Base-by-base conservation (phyloP, 2,797 vertebrate genomes). In the Poecilia picta region DNA sequence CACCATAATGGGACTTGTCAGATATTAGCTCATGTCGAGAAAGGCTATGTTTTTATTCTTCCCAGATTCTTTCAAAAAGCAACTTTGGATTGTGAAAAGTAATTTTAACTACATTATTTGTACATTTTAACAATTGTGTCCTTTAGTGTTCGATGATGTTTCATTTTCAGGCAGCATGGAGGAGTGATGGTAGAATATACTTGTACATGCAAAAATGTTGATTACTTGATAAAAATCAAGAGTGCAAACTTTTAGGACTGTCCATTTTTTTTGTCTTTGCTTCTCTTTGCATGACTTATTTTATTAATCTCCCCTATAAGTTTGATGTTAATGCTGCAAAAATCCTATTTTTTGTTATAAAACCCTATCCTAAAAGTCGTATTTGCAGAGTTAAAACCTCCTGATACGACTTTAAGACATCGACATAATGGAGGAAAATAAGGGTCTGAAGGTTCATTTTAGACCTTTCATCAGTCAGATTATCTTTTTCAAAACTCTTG, bases 371-470 rank as follows among this genome's bases (percentile, higher is more conserved):
- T 33, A 64, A 31, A 64, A 64, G 16, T 36, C 16, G 5, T 33
- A 33, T 62, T 62, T 62, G 6, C 57, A 62, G 31, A 64, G 31
- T 18, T 64, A 16, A 33, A 64, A 10, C 31, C 59, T 59, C 28
- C 28, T 31, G 28, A 31, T 5, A 16, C 5, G 13, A 59, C 4
- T 2, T 59, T 59, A 15, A 31, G 12, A 16, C n/a, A 59, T 59
- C 8, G 2, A 31, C 57, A 59, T 12, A 31, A 10, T 59, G n/a
- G 12, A 20, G 59, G 59, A 20, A 7, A 64, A 18, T 64, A 33
- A 62, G 31, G 13, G 31, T 33, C 31, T 16, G 59, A 33, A 16
- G 31, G 28, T 90, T 91, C 76, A 91, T 92, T 86, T 87, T 77
- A 66, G 66, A 72, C 75, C 82, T 70, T 83, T 77, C 71, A 75